Percentiles rank a stretch among this genome's conserved stretches.
Conservation (phyloP, 2,888 invertebrate genomes). For the Scaptodrosophila latifasciaeformis region DNA sequence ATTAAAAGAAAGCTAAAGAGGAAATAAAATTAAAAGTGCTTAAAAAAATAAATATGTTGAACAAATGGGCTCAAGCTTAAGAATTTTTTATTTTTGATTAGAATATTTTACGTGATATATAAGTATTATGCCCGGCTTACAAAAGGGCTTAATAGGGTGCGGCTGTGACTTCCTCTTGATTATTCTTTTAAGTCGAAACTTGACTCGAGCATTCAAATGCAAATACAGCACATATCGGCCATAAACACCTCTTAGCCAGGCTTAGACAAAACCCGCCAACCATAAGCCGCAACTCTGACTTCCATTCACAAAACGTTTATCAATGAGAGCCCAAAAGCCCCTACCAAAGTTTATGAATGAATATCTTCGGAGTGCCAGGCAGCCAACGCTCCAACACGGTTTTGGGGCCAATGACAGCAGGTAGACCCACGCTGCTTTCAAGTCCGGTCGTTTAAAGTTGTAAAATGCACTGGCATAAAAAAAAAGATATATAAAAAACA, state of each 20-base stretch:
- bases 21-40: too few relatives aligned
- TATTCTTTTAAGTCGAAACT: constrained; percentile 7
- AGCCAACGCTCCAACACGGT: constrained; percentile 38
- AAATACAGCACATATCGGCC: constrained; percentile 21
- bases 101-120: too few relatives aligned
- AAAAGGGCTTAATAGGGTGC: too few relatives aligned
- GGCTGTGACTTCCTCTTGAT: neutral
- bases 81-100: too few relatives aligned
- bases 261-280: constrained; percentile 15
- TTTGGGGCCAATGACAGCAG: constrained; percentile 40
- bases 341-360: constrained; percentile 42
- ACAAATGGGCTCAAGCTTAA: too few relatives aligned
- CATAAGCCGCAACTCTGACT: constrained; percentile 21
- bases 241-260: constrained; percentile 40
- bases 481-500: too few relatives aligned
- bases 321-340: constrained; percentile 31
- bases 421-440: neutral
- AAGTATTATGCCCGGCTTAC: too few relatives aligned
- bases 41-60: too few relatives aligned
- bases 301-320: constrained; percentile 47
- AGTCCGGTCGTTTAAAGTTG: neutral
- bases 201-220: constrained; percentile 28
- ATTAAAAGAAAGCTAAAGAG: too few relatives aligned
- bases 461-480: neutral
- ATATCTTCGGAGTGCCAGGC: constrained; percentile 21